Evolutionary conservation across 1,140 invertebrate genomes (phyloP).

Genomic region (Charaxes varanes): DNA sequence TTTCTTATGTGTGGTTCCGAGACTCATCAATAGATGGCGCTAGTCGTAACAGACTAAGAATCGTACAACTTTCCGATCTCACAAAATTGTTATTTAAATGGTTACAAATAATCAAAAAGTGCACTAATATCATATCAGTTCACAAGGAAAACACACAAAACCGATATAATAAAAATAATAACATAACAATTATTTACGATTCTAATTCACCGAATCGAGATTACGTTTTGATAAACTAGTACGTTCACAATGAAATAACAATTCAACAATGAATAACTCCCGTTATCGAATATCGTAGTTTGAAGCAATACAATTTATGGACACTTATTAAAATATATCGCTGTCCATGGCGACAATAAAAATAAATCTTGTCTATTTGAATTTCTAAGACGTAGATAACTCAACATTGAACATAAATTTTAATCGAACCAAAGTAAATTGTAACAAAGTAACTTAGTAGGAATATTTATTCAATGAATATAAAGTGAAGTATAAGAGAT

Average conservation of each 20-base stretch:
- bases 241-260: no score
- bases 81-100: no score
- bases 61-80: no score
- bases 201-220: conserved; percentile 18
- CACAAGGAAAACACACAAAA: no score
- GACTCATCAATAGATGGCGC: no score
- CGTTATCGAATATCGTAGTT: conserved; percentile 6
- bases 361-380: conserved; percentile 4
- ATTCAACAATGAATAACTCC: conserved; percentile 1
- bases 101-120: no score
- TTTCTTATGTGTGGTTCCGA: no score
- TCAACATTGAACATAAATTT: not conserved
- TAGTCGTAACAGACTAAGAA: no score
- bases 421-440: not conserved
- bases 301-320: conserved; percentile 10
- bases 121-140: no score
- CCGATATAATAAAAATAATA: conserved; percentile 1
- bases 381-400: not conserved
- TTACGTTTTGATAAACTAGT: conserved; percentile 25
- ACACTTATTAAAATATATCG: conserved; percentile 4
- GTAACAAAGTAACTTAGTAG: no score
- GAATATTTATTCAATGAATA: no score
- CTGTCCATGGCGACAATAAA: not conserved
- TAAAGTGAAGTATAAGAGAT: no score
- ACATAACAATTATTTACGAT: conserved; percentile 9